These are phyloP conservation scores for Potamilus streckersoni DNA, from an alignment of 1,140 invertebrate genomes.

Conservation along the genomic window DNA sequence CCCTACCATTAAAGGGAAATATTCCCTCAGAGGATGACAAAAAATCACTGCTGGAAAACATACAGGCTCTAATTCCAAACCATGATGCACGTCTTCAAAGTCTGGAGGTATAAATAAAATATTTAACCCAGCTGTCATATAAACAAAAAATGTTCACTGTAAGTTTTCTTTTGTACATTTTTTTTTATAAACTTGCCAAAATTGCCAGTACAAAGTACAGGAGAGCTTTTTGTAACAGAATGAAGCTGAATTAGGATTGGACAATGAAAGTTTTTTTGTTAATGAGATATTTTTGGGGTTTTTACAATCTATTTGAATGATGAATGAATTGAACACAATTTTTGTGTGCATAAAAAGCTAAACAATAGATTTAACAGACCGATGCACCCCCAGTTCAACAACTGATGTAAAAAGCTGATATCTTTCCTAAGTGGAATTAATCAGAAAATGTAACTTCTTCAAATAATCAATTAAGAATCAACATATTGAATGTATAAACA, in stretches of 20 bases:
- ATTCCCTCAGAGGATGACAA: slow-evolving; percentile 43
- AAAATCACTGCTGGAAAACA: slow-evolving; percentile 57
- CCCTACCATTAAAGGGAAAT: slow-evolving; percentile 40
- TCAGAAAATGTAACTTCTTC: too few relatives aligned
- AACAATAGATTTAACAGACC: background rate
- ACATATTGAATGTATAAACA: too few relatives aligned
- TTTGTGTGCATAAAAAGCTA: too few relatives aligned
- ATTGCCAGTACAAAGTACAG: too few relatives aligned
- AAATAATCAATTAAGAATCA: too few relatives aligned
- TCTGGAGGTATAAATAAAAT: slow-evolving; percentile 49
- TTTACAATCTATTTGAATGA: background rate
- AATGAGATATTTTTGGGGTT: background rate
- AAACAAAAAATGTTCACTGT: too few relatives aligned
- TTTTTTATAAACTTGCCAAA: too few relatives aligned
- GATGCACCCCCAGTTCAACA: background rate
- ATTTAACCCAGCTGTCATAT: too few relatives aligned
- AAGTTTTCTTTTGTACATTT: too few relatives aligned
- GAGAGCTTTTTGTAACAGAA: too few relatives aligned
- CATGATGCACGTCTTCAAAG: slow-evolving; percentile 56
- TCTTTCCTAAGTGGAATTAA: too few relatives aligned
- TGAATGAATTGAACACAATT: too few relatives aligned
- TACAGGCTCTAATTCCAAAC: slow-evolving; percentile 58
- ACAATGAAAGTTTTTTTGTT: background rate
- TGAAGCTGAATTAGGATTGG: background rate
- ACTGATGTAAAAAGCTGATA: background rate